phyloP scores from a whole-genome alignment of 2,888 invertebrate species.

The Nomada hirtipes region DNA sequence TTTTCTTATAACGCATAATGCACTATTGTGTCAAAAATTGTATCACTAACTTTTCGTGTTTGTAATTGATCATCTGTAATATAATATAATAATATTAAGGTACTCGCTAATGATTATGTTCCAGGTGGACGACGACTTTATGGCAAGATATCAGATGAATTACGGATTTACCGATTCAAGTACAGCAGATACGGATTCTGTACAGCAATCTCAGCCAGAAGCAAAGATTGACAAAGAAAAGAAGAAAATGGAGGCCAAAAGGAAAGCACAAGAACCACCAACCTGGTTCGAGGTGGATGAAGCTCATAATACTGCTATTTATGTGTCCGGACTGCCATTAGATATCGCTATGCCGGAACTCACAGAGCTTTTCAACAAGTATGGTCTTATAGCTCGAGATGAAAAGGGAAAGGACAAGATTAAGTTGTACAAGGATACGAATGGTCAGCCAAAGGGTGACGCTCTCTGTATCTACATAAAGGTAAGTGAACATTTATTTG shows the following conservation, averaged over 20 bases:
- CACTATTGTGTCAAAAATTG: not conserved
- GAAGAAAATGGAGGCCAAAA: slow-evolving; percentile 82
- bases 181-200: slow-evolving; percentile 69
- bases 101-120: slow-evolving; percentile 12
- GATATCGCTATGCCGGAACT: slow-evolving; percentile 96
- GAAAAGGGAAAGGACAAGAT: slow-evolving; percentile 93
- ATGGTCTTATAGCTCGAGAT: slow-evolving; percentile 97
- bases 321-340: slow-evolving; percentile 95
- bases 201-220: slow-evolving; percentile 83
- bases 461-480: slow-evolving; percentile 98
- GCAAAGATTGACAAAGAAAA: slow-evolving; percentile 81
- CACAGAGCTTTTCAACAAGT: slow-evolving; percentile 97
- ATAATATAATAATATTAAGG: not conserved
- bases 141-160: slow-evolving; percentile 97
- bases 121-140: slow-evolving; percentile 96
- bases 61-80: slow-evolving; percentile 2
- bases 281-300: slow-evolving; percentile 98
- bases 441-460: slow-evolving; percentile 96
- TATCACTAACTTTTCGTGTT: not conserved
- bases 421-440: slow-evolving; percentile 94
- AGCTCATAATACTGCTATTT: slow-evolving; percentile 96
- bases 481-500: slow-evolving; percentile 84
- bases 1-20: not conserved
- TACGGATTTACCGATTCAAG: slow-evolving; percentile 93
- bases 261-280: slow-evolving; percentile 85